Conservation (phyloP, 2,888 invertebrate species). For the Melinopterus prodromus region DNA sequence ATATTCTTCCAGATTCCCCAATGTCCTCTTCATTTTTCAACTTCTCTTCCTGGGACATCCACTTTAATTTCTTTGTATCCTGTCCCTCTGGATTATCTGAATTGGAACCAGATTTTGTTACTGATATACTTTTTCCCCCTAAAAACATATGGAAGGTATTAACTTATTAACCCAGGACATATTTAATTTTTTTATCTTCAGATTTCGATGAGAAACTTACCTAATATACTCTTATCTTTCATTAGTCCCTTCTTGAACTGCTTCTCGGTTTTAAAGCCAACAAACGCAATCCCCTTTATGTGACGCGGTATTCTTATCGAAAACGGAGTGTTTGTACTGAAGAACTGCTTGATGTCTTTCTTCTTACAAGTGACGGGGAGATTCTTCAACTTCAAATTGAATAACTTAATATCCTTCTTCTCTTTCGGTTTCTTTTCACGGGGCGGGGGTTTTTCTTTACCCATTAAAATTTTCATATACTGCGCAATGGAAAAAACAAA, state of each 20-base stretch:
- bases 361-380: constrained; percentile 83
- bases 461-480: constrained; percentile 78
- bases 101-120: constrained; percentile 62
- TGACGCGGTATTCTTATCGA: constrained; percentile 82
- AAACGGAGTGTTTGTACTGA: constrained; percentile 79
- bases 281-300: constrained; percentile 86
- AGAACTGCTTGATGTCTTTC: constrained; percentile 85
- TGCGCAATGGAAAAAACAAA: constrained; percentile 51
- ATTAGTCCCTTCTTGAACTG: constrained; percentile 80
- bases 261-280: constrained; percentile 87
- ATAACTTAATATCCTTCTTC: constrained; percentile 60
- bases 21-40: constrained; percentile 79
- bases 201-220: constrained; percentile 60
- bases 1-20: constrained; percentile 91
- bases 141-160: constrained; percentile 37
- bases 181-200: constrained; percentile 49
- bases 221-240: constrained; percentile 87
- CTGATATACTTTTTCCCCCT: constrained; percentile 70
- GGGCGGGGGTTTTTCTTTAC: constrained; percentile 45
- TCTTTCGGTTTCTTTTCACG: constrained; percentile 56
- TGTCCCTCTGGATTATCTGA: constrained; percentile 42
- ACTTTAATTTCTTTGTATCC: constrained; percentile 60
- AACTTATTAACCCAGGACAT: constrained; percentile 49
- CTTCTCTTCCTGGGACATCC: constrained; percentile 70
- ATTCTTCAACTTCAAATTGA: constrained; percentile 78